Base-by-base conservation (phyloP, 2,797 vertebrate genomes). In the Taeniopygia guttata region DNA sequence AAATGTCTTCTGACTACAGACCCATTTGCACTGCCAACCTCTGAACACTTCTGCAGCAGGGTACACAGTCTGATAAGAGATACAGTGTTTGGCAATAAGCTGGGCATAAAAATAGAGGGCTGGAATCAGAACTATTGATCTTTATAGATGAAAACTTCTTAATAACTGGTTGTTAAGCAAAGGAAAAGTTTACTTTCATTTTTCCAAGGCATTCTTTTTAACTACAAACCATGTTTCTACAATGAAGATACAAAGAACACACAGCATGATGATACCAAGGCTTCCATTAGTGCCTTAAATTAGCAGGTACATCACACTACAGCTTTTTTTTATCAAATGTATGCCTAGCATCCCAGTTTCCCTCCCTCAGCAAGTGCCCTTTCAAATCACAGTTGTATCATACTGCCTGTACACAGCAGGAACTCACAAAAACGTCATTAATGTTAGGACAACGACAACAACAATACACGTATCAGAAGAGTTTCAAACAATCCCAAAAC, bases 251-350 rank as follows among this genome's bases (percentile, higher is more conserved):
- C 46, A 77, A 89, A 86, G 84, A 75, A 84, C 23, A 75, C 54
- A 38, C 74, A 96, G 89, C 85, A 36, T 55, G 87, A 85, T 45
- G 40, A 59, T 80, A 87, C 58, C 73, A 94, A 96, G 93, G 94
- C 92, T 87, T 93, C 93, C 84, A 93, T 94, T 92, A 97, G 46
- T 38, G 70, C 83, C 89, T 91, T 89, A 95, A 97, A 96, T 96
- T 89, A 94, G 36, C 72, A 93, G 88, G 69, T 96, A 81, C 84
- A 63, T 83, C 60, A 66, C 64, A 78, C 80, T 63, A 83, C 55
- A 88, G 85, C 54, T 89, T 96, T 95, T 89, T 95, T 76, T 95
- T 89, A 82, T 20, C 75, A 90, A 91, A 92, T 92, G 59, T 75
- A 81, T 49, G 45, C 52, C 84, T 93, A 78, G 80, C 69, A 84